Base-by-base conservation (phyloP, 2,113 vertebrate species). In the Anhinga anhinga region DNA sequence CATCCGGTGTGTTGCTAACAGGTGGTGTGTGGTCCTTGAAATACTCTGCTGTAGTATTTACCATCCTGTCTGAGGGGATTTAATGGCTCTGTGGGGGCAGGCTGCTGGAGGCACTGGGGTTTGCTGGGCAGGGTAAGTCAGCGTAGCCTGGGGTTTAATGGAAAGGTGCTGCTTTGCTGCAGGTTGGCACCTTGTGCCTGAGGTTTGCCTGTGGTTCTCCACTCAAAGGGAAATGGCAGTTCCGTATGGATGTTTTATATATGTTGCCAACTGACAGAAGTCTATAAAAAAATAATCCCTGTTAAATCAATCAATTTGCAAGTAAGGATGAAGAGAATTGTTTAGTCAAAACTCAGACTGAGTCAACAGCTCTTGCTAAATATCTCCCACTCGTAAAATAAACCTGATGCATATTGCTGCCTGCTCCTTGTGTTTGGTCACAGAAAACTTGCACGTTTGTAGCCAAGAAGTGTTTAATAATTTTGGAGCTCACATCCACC, bases 41-140 rank as follows among this genome's bases (percentile, higher is more conserved):
- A 34, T 13, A 1, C 15, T 25, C 44, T 5, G 19, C 65, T 52
- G 13, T 34, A 6, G 34, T 16, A 0, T 72, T 25, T 32, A 5
- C 14, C 4, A 1, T 4, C 0, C 4, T 9, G 40, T 47, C 6
- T 0, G 6, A 19, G 63, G 5, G 10, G 20, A 9, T 55, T 38
- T 55, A 70, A 8, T 2, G 17, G 55, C 9, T 62, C 15, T 36
- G 1, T 4, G 42, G 55, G 61, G n/a, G 16, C 44, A 73, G 82
- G 45, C 36, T 11, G 77, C 82, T 78, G 89, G 47, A 15, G 52
- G 17, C 6, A 1, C 44, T 5, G 53, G 53, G 66, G 2, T 52
- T 49, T 69, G 50, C 66, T 56, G 67, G 7, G 65, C 76, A n/a
- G 76, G 21, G 8, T 3, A 7, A 23, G 26, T 3, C 27, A 4